Percentiles rank a stretch among this genome's conserved stretches.
Conservation (phyloP, 2,888 invertebrate genomes). For the Psylliodes chrysocephalus region DNA sequence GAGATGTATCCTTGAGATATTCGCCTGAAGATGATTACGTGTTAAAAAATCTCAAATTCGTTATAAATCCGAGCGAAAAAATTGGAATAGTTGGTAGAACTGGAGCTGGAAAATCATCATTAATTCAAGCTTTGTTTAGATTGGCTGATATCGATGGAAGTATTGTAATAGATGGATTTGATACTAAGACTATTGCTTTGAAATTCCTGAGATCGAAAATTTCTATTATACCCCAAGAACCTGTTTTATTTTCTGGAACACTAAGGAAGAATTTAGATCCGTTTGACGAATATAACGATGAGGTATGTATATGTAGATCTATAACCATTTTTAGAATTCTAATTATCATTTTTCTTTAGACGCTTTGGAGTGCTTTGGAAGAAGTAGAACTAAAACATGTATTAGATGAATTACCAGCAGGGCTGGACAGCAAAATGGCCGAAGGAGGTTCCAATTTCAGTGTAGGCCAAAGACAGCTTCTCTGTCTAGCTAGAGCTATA, state of each 20-base stretch:
- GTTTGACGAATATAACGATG: constrained; percentile 82
- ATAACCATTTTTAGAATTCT: neutral
- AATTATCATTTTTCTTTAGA: constrained; percentile 52
- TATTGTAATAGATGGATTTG: constrained; percentile 81
- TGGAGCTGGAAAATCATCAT: constrained; percentile 83
- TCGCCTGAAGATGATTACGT: constrained; percentile 76
- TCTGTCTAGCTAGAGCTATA: constrained; percentile 75
- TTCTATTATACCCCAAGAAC: constrained; percentile 88
- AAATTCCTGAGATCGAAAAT: constrained; percentile 79
- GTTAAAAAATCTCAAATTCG: constrained; percentile 75
- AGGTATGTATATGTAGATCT: constrained; percentile 59
- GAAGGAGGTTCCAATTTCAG: constrained; percentile 71
- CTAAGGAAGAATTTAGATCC: constrained; percentile 91
- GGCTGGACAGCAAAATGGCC: constrained; percentile 74
- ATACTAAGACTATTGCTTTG: constrained; percentile 75
- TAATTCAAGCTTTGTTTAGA: constrained; percentile 82
- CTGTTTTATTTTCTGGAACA: constrained; percentile 85
- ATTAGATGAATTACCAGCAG: constrained; percentile 71
- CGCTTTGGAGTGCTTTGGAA: constrained; percentile 85
- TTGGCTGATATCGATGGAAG: constrained; percentile 80
- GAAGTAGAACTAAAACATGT: constrained; percentile 82
- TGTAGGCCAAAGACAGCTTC: constrained; percentile 71
- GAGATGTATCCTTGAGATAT: constrained; percentile 77
- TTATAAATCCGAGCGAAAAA: constrained; percentile 75
- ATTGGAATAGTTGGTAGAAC: constrained; percentile 84